These are phyloP conservation scores for Muscidifurax raptorellus DNA, from an alignment of 1,140 invertebrate genomes.

Conservation along the genomic window DNA sequence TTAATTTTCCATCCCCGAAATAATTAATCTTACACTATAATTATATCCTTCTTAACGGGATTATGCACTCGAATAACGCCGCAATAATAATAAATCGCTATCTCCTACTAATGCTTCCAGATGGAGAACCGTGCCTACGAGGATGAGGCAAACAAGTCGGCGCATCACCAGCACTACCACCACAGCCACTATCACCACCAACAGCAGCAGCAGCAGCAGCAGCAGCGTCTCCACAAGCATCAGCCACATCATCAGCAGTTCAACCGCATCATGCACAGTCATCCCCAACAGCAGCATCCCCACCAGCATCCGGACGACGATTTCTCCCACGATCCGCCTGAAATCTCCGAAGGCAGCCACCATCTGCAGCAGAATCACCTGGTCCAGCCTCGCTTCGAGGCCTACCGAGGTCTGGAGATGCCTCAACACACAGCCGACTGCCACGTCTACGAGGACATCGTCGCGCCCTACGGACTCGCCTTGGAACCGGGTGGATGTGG, in stretches of 20 bases:
- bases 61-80: too few species aligned
- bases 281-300: background rate
- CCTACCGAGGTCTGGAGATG: slow-evolving; percentile 23
- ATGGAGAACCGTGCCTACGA: slow-evolving; percentile 73
- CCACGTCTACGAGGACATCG: slow-evolving; percentile 72
- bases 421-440: slow-evolving; percentile 49
- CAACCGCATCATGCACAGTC: background rate
- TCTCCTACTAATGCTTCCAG: slow-evolving; percentile 54
- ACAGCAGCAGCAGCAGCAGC: slow-evolving; percentile 27
- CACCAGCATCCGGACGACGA: background rate
- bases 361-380: slow-evolving; percentile 36
- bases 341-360: slow-evolving; percentile 39
- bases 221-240: slow-evolving; percentile 36
- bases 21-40: too few species aligned
- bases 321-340: background rate
- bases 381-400: background rate
- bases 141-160: slow-evolving; percentile 60
- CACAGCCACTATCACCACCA: slow-evolving; percentile 20
- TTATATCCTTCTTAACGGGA: too few species aligned
- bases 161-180: slow-evolving; percentile 31
- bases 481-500: slow-evolving; percentile 31
- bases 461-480: slow-evolving; percentile 31
- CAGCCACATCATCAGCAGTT: slow-evolving; percentile 31
- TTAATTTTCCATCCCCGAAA: too few species aligned
- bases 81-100: background rate